Evolutionary conservation across 2,888 invertebrate genomes (phyloP), one percentile per base, ranked within the genome.

Genomic region (Notodonta ziczac): DNA sequence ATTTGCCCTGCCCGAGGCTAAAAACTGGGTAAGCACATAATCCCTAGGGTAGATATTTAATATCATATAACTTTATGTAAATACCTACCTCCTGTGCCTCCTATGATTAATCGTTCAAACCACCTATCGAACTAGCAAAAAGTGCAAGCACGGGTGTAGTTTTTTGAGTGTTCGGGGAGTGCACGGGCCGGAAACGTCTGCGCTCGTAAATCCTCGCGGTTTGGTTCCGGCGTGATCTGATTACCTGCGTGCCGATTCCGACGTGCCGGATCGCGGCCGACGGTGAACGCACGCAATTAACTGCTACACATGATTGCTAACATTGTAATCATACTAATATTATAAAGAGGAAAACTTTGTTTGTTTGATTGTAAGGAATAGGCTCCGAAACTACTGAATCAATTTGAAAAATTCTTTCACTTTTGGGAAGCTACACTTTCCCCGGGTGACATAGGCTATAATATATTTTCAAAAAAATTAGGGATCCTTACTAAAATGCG

Each of bases 191-290:
- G 83, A 83, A 84, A 72, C 74, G 61, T 69, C 69, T 60, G 72
- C 57, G 72, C 73, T 77, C 81, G 76, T 85, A 85, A 85, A 84
- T 84, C 76, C 73, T 80, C 74, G 78, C 73, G 75, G 76, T 77
- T 78, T 77, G 77, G 77, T 78, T 73, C 76, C 69, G 58, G 76
- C 68, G 69, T 73, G 74, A 76, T 74, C 69, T 76, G 82, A 81
- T 83, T 82, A 79, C 24, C 24, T 24, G 24, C 83, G 82, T 80
- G 79, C 80, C 76, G 79, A 80, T 84, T 80, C 72, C 73, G 63
- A 72, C 76, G 69, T 73, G 57, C 57, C 59, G 59, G 54, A 55
- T 61, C 48, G 44, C 40, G 10, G 9, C 53, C n/a, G 40, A n/a
- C 32, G 35, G n/a, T 50, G 14, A 35, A 48, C 14, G 39, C 50